Percentiles rank a stretch among this genome's conserved stretches.
Conservation (phyloP, 1,140 invertebrate genomes). For the Dinothrombium tinctorium region DNA sequence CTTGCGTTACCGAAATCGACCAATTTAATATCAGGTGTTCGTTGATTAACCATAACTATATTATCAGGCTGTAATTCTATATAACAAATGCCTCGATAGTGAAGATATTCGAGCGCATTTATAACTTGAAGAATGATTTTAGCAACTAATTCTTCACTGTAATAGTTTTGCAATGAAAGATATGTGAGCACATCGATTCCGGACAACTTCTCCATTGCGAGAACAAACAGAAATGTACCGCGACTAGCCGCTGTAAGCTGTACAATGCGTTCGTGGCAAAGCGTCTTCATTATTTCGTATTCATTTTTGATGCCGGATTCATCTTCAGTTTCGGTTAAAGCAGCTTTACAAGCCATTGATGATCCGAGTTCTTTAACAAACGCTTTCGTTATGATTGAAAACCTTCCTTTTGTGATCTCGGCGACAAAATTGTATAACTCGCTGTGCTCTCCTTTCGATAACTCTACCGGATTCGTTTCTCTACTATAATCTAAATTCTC, state of each 20-base stretch:
- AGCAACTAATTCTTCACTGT: conserved; percentile 68
- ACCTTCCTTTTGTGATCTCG: conserved; percentile 51
- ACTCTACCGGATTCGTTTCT: conserved; percentile 29
- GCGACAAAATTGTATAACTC: conserved; percentile 57
- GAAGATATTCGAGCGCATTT: conserved; percentile 68
- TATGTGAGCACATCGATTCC: conserved; percentile 75
- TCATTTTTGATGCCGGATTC: conserved; percentile 25
- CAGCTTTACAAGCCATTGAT: conserved; percentile 12
- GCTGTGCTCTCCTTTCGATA: conserved; percentile 22
- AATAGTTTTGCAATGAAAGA: conserved; percentile 56
- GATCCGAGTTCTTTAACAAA: conserved; percentile 18
- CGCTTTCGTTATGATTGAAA: conserved; percentile 55
- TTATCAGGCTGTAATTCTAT: conserved; percentile 88
- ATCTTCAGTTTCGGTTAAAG: conserved; percentile 2
- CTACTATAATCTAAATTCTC: conserved; percentile 34
- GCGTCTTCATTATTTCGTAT: conserved; percentile 47
- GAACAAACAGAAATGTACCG: conserved; percentile 14
- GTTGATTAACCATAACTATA: conserved; percentile 70
- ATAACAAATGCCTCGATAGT: conserved; percentile 73
- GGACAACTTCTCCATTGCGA: conserved; percentile 56
- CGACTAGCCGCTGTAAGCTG: conserved; percentile 30
- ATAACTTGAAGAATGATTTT: conserved; percentile 55
- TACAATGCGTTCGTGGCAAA: conserved; percentile 63
- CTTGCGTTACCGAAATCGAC: conserved; percentile 69
- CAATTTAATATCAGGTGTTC: conserved; percentile 58